Evolutionary conservation across 2,888 invertebrate species (phyloP).

Genomic region (Hyposoter dolosus): DNA sequence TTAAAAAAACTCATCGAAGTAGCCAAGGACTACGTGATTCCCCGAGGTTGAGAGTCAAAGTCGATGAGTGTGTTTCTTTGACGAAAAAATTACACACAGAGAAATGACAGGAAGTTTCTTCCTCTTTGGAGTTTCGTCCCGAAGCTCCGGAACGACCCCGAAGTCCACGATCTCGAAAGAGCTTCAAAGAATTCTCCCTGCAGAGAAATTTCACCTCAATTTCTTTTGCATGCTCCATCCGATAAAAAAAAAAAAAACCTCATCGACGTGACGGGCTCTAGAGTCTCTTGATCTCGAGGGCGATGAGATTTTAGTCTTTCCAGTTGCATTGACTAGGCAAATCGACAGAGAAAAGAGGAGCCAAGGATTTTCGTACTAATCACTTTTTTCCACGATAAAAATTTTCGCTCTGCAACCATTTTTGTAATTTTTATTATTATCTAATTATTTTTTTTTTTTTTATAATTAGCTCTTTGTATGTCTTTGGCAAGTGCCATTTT

Average conservation of each 20-base stretch:
- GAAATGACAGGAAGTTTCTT: conserved; percentile 50
- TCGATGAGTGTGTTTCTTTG: conserved; percentile 58
- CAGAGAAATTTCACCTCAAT: conserved; percentile 57
- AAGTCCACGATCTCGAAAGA: conserved; percentile 39
- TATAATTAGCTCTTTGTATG: neutral
- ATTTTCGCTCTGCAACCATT: neutral
- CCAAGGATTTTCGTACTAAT: conserved; percentile 17
- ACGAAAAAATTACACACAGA: conserved; percentile 17
- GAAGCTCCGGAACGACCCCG: neutral
- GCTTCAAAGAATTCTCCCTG: conserved; percentile 60
- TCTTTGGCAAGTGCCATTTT: neutral
- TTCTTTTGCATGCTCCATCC: conserved; percentile 47
- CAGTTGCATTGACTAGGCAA: conserved; percentile 19
- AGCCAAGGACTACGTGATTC: conserved; percentile 34
- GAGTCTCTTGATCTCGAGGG: conserved; percentile 53
- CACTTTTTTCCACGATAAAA: neutral
- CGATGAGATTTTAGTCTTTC: conserved; percentile 21
- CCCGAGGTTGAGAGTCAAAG: conserved; percentile 46
- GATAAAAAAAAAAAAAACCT: conserved; percentile 23
- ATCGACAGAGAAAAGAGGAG: neutral
- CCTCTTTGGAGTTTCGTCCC: neutral
- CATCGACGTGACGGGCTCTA: conserved; percentile 7
- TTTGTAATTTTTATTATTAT: neutral
- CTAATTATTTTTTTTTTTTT: no score
- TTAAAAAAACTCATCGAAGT: conserved; percentile 27